Evolutionary conservation across 2,797 vertebrate genomes (phyloP).

Genomic region (Tenualosa ilisha): DNA sequence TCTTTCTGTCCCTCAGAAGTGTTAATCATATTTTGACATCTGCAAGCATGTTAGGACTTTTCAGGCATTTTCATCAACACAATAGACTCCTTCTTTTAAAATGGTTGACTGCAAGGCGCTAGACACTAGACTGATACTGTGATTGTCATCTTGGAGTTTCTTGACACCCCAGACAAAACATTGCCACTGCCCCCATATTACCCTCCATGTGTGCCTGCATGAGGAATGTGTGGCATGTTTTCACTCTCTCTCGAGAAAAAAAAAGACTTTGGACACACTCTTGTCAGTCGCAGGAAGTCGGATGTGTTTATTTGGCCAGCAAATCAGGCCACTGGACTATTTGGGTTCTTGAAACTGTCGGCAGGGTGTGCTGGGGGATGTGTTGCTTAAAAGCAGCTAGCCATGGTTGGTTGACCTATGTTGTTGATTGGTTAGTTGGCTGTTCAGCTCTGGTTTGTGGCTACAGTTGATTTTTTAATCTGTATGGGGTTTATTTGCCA

Average conservation of each 20-base stretch:
- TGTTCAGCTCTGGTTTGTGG: background rate
- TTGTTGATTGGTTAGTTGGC: background rate
- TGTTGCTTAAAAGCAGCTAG: background rate
- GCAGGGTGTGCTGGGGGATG: background rate
- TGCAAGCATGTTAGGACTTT: background rate
- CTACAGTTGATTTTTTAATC: background rate
- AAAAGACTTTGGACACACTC: slow-evolving; percentile 50
- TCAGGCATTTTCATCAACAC: background rate
- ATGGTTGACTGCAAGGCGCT: background rate
- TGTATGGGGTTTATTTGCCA: background rate
- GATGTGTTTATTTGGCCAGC: slow-evolving; percentile 54
- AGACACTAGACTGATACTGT: background rate
- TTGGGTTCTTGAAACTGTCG: background rate
- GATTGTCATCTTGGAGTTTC: slow-evolving; percentile 31
- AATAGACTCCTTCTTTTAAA: background rate
- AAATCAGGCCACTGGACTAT: slow-evolving; percentile 21
- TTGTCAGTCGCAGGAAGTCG: slow-evolving; percentile 55
- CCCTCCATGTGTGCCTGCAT: slow-evolving; percentile 53
- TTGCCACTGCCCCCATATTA: slow-evolving; percentile 43
- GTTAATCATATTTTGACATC: background rate
- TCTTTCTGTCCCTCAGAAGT: background rate
- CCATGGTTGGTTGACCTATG: background rate
- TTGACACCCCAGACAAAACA: slow-evolving; percentile 55
- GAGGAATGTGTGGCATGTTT: slow-evolving; percentile 75
- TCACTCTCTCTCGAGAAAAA: slow-evolving; percentile 72